A percentile compares a stretch with the other conserved stretches of the same genome.
Evolutionary conservation across 2,113 vertebrate species (phyloP).

Genomic region (Pontoporia blainvillei): DNA sequence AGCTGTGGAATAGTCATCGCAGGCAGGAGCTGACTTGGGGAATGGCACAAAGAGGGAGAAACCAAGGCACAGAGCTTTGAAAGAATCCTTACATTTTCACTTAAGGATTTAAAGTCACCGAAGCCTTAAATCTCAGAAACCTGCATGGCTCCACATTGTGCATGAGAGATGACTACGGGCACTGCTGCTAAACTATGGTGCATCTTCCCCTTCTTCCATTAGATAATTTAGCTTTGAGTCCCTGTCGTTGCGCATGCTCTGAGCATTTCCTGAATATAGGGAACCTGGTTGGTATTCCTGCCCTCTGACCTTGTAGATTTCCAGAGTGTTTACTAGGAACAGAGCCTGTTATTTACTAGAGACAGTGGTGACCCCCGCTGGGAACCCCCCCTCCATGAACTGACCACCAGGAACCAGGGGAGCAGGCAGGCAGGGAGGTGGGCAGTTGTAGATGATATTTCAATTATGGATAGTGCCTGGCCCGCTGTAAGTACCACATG

Average conservation of each 20-base stretch:
- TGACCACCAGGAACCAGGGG: accelerated
- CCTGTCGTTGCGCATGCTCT: accelerated
- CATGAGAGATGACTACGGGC: neutral
- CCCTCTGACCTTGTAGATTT: neutral
- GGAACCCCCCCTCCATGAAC: neutral
- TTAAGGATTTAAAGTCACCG: slow-evolving; percentile 19
- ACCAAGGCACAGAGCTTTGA: neutral
- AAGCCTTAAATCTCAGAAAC: neutral
- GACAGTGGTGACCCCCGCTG: neutral
- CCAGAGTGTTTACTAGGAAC: neutral
- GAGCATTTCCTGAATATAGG: neutral
- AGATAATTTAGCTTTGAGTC: slow-evolving; percentile 13
- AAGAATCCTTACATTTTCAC: neutral
- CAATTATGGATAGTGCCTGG: neutral
- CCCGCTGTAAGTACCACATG: accelerated
- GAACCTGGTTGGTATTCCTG: neutral
- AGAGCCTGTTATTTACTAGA: neutral
- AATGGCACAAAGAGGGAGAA: neutral
- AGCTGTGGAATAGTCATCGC: neutral
- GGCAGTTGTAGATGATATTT: accelerated
- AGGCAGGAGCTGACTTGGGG: neutral
- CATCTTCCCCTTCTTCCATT: neutral
- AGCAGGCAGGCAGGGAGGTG: neutral
- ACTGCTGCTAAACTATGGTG: neutral
- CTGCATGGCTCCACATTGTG: neutral